These are phyloP conservation scores for Lutjanus argentimaculatus DNA, from an alignment of 2,797 vertebrate species.

Conservation along the genomic window DNA sequence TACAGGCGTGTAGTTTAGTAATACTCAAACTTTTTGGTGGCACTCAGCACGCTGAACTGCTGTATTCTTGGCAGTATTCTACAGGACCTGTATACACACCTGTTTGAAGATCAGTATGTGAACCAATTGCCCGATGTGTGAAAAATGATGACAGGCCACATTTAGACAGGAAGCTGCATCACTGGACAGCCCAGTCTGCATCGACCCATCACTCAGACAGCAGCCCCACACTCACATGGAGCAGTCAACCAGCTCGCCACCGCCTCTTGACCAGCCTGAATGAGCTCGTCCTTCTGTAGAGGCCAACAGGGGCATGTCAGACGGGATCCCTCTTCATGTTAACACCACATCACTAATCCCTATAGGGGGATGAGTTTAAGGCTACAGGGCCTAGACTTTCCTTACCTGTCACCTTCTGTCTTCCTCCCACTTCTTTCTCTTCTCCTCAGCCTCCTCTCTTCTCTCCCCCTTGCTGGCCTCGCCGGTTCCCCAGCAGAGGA, in stretches of 20 bases:
- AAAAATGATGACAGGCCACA: slow-evolving; percentile 44
- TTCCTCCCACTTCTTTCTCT: slow-evolving; percentile 38
- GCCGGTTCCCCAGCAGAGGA: slow-evolving; percentile 49
- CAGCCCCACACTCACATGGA: slow-evolving; percentile 19
- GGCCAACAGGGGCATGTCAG: slow-evolving; percentile 57
- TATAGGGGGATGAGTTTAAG: slow-evolving; percentile 54
- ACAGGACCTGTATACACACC: slow-evolving; percentile 17
- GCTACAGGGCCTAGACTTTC: slow-evolving; percentile 35
- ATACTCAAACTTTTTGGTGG: too few species aligned
- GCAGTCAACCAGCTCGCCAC: slow-evolving; percentile 54
- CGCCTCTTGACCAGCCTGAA: slow-evolving; percentile 44
- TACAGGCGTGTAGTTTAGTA: too few species aligned
- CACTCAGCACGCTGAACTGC: too few species aligned
- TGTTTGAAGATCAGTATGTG: slow-evolving; percentile 31
- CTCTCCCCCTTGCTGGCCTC: slow-evolving; percentile 29
- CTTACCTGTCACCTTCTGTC: slow-evolving; percentile 55
- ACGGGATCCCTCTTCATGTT: slow-evolving; percentile 57
- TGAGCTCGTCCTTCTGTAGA: slow-evolving; percentile 39
- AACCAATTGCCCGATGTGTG: slow-evolving; percentile 17
- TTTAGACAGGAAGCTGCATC: slow-evolving; percentile 48
- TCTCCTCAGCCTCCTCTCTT: slow-evolving; percentile 23
- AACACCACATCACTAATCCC: slow-evolving; percentile 64
- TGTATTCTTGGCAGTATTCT: background rate
- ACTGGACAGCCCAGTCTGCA: slow-evolving; percentile 46
- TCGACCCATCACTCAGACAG: slow-evolving; percentile 53